Evolutionary conservation across 2,113 vertebrate species (phyloP), one percentile per base, ranked within the genome.

Genomic region (Myrmecobius fasciatus): DNA sequence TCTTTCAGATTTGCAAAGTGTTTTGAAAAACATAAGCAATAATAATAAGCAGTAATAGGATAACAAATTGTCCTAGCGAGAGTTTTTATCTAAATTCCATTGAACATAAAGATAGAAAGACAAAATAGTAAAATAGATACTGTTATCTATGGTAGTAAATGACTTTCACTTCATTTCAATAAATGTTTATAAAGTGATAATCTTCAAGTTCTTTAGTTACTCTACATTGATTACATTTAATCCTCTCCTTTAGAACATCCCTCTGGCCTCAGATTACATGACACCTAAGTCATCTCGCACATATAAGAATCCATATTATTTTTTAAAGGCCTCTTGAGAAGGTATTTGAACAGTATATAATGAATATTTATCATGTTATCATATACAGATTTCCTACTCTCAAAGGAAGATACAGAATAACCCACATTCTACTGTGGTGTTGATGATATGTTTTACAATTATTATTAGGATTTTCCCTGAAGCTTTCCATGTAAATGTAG

Each of bases 381-480:
- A 25, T 91, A 51, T 95, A 92, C 90, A 54, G 22, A 43, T 95
- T 94, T 88, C 25, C 75, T 1, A 95, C 3, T 20, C 10, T 49
- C 51, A 92, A 53, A 91, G 52, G 47, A 53, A 89, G 51, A 9
- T 26, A 47, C 0, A 54, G 0, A 89, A 20, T 91, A 20, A 7
- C 47, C 89, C 54, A 92, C 52, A 24, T 90, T 96, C 52, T 93
- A 9, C 36, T 22, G 91, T 92, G 88, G 11, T 52, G 54, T 91
- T 47, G 11, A n/a, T 92, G 92, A 92, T 10, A 54, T 89, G 89
- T 24, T 93, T 31, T 24, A 8, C 75, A 20, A 94, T 88, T 51
- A 46, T n/a, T 91, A 90, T 53, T 49, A 67, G 47, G 49, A 90
- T 43, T 95, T 96, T 52, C 52, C 51, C 51, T 93, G 54, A 97